Percentiles rank a stretch among this genome's conserved stretches.
phyloP scores from a whole-genome alignment of 2,888 invertebrate species.

The Rotaria magnacalcarata region DNA sequence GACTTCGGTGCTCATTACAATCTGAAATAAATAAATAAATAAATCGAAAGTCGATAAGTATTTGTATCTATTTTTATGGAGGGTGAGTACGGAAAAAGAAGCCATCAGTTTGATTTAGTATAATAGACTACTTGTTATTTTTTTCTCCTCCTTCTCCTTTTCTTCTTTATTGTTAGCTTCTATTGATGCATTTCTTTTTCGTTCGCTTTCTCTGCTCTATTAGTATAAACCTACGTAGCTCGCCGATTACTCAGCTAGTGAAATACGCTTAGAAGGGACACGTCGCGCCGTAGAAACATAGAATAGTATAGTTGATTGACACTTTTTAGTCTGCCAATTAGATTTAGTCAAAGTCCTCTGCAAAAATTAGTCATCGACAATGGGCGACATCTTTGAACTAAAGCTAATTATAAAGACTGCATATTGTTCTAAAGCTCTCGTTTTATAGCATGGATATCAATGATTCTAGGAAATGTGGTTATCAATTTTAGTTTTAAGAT shows the following conservation, averaged over 20 bases:
- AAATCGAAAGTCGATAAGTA: background rate
- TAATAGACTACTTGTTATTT: background rate
- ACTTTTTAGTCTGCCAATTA: background rate
- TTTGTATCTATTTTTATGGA: background rate
- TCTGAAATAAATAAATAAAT: background rate
- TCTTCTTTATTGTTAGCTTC: background rate
- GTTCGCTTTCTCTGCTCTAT: background rate
- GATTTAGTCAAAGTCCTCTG: background rate
- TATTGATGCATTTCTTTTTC: background rate
- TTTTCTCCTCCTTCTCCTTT: background rate
- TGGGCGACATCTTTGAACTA: background rate
- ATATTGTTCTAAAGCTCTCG: no score
- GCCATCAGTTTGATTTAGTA: background rate
- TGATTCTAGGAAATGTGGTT: no score
- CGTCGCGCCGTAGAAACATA: background rate
- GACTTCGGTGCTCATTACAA: slow-evolving; percentile 13
- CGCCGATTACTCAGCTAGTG: background rate
- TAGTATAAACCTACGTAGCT: background rate
- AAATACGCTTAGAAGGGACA: background rate
- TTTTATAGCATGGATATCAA: no score
- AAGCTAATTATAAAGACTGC: no score
- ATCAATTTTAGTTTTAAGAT: no score
- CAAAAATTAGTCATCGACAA: background rate
- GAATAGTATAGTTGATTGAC: background rate
- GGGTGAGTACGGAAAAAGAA: background rate